These are phyloP conservation scores for Pheosia gnoma DNA, from an alignment of 2,888 invertebrate genomes.

Conservation along the genomic window DNA sequence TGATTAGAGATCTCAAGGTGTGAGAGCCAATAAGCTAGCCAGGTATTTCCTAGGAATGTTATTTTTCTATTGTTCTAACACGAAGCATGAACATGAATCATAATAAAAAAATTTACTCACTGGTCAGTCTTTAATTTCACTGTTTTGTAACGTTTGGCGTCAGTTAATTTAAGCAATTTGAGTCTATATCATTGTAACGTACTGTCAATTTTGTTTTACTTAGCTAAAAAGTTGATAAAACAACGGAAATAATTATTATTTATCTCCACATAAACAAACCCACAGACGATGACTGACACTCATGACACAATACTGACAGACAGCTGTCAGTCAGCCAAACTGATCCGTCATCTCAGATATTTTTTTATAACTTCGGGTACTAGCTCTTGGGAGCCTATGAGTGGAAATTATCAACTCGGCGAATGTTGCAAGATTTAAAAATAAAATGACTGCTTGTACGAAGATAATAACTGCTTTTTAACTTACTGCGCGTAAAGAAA, in stretches of 20 bases:
- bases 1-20: not conserved
- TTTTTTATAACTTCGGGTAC: too few species aligned
- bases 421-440: too few species aligned
- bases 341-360: not conserved
- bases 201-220: not conserved
- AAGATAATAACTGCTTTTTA: too few species aligned
- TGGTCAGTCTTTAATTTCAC: conserved; percentile 4
- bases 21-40: not conserved
- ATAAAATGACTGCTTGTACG: too few species aligned
- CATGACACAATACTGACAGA: not conserved
- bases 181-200: not conserved
- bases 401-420: too few species aligned
- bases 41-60: not conserved
- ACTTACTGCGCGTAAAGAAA: too few species aligned
- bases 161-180: not conserved
- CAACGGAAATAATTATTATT: not conserved
- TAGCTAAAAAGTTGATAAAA: not conserved
- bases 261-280: not conserved
- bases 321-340: not conserved
- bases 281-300: not conserved
- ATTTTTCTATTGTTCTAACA: conserved; percentile 1
- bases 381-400: too few species aligned
- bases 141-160: conserved; percentile 7
- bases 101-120: conserved; percentile 1
- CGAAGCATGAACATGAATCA: conserved; percentile 1